phyloP scores from a whole-genome alignment of 2,888 invertebrate genomes.

The Apocheima hispidaria region DNA sequence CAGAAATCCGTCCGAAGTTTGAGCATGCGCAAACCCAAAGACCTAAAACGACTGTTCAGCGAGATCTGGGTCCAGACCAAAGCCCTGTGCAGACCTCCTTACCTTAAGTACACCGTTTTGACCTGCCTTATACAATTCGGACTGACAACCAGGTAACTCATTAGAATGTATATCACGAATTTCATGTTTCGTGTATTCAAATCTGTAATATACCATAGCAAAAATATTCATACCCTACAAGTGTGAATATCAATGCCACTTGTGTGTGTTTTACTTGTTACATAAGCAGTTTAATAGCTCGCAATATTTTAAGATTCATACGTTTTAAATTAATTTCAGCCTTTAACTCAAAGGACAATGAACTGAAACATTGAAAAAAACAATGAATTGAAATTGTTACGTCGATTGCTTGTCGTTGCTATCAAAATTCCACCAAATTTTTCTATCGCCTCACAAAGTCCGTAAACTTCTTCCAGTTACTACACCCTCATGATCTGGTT shows the following conservation, averaged over 20 bases:
- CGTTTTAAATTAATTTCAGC: slow-evolving; percentile 5
- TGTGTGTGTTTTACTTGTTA: slow-evolving; percentile 22
- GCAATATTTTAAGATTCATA: slow-evolving; percentile 15
- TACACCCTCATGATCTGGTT: slow-evolving; percentile 97
- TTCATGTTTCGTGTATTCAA: slow-evolving; percentile 17
- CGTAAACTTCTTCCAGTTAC: slow-evolving; percentile 86
- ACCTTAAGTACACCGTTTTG: slow-evolving; percentile 90
- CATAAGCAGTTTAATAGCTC: slow-evolving; percentile 12
- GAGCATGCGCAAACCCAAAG: slow-evolving; percentile 90
- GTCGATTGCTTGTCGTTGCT: not conserved
- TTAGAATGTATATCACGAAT: slow-evolving; percentile 17
- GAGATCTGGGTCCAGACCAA: slow-evolving; percentile 92
- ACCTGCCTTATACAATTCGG: slow-evolving; percentile 94
- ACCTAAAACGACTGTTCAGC: slow-evolving; percentile 88
- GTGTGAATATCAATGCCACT: slow-evolving; percentile 28
- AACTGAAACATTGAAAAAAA: too few relatives aligned
- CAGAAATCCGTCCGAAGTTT: slow-evolving; percentile 89
- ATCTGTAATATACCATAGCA: slow-evolving; percentile 23
- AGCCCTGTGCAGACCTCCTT: slow-evolving; percentile 90
- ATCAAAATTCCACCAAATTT: not conserved
- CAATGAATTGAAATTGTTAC: not conserved
- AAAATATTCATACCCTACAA: slow-evolving; percentile 35
- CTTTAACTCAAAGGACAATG: not conserved
- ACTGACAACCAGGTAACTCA: slow-evolving; percentile 88
- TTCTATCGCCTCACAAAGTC: not conserved